These are phyloP conservation scores for Aspiorhynchus laticeps DNA, from an alignment of 2,113 vertebrate species.

Conservation along the genomic window DNA sequence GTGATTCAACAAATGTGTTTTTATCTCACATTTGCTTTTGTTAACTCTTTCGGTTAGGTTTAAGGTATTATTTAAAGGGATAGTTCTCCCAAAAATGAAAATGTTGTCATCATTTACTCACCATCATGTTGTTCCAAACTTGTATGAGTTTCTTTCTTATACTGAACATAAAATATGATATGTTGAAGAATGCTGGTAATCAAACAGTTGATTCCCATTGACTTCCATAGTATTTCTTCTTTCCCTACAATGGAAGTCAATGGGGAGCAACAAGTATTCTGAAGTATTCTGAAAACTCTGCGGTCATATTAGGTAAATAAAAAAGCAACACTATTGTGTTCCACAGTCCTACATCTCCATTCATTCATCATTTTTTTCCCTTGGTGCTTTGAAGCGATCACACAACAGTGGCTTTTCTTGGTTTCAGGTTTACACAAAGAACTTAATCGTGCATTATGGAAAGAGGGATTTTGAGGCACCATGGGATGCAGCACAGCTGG, in stretches of 20 bases:
- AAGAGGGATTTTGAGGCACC: background rate
- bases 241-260: too few species aligned
- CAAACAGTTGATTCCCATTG: too few species aligned
- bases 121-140: too few species aligned
- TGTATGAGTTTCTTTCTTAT: too few species aligned
- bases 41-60: background rate
- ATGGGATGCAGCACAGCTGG: slow-evolving; percentile 29
- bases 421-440: slow-evolving; percentile 29
- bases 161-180: too few species aligned
- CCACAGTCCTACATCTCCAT: slow-evolving; percentile 1
- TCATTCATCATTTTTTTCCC: slow-evolving; percentile 19
- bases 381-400: background rate
- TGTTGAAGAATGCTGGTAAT: too few species aligned
- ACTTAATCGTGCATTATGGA: slow-evolving; percentile 27
- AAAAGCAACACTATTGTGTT: background rate
- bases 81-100: too few species aligned
- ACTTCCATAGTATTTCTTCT: too few species aligned
- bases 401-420: slow-evolving; percentile 9
- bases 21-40: background rate
- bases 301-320: background rate
- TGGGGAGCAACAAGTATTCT: background rate
- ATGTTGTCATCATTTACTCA: too few species aligned
- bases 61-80: background rate
- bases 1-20: too few species aligned
- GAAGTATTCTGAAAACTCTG: background rate